A percentile compares a stretch with the other conserved stretches of the same genome.
Conservation (phyloP, 2,113 vertebrate genomes). For the Rhinopomastus cyanomelas region DNA sequence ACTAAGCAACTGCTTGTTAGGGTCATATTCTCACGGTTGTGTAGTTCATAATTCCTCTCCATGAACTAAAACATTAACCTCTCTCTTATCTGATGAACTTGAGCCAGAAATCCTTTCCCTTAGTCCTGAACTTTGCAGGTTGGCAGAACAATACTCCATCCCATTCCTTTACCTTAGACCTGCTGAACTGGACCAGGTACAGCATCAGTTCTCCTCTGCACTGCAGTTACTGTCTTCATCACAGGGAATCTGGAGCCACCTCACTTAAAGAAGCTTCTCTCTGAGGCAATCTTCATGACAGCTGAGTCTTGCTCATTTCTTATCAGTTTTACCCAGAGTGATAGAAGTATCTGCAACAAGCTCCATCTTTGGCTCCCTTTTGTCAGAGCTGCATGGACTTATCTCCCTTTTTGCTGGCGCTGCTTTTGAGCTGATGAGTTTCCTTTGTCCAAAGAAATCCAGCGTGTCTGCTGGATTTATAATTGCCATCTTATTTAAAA, state of each 20-base stretch:
- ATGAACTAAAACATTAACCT: neutral
- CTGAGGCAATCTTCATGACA: neutral
- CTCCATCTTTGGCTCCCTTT: neutral
- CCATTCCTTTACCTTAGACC: neutral
- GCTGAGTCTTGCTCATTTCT: neutral
- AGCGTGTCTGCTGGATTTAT: neutral
- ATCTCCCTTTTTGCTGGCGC: neutral
- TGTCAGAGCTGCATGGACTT: neutral
- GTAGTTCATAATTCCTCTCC: neutral
- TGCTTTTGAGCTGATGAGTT: neutral
- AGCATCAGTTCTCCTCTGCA: neutral
- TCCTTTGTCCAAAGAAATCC: neutral
- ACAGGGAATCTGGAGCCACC: neutral
- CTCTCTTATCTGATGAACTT: neutral
- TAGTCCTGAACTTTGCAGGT: neutral
- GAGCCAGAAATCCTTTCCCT: neutral
- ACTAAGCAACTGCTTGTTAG: neutral
- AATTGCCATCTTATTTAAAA: neutral
- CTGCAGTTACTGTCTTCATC: neutral
- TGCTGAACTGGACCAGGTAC: neutral
- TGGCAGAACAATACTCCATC: neutral
- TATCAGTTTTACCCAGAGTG: neutral
- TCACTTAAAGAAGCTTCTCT: neutral
- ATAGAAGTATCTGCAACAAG: neutral
- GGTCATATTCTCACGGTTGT: neutral